Percentiles rank a stretch among this genome's conserved stretches.
These are phyloP conservation scores for Pseudomyrmex dendroicus DNA, from an alignment of 1,140 invertebrate genomes.

Conservation along the genomic window DNA sequence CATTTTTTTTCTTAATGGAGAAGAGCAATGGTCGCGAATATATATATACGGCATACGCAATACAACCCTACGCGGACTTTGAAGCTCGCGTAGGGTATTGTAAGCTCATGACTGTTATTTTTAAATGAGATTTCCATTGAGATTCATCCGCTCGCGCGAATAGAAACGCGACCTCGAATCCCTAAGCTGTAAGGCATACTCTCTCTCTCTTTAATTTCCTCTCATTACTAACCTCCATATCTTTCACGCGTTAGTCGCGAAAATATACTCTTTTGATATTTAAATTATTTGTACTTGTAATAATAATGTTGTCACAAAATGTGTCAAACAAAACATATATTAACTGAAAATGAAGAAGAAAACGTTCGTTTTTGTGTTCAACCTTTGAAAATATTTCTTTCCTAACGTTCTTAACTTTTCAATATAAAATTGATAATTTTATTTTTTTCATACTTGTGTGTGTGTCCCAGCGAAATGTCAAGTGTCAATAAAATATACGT, in stretches of 20 bases:
- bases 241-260: neutral
- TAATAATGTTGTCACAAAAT: no score
- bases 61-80: neutral
- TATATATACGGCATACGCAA: neutral
- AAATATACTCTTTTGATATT: neutral
- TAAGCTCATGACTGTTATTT: conserved; percentile 21
- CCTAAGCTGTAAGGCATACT: neutral
- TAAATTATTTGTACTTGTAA: neutral
- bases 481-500: no score
- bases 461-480: no score
- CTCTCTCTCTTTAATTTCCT: conserved; percentile 1
- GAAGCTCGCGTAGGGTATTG: neutral
- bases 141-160: conserved; percentile 3
- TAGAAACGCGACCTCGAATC: neutral
- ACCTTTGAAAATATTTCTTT: neutral
- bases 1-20: conserved; percentile 33
- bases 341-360: neutral
- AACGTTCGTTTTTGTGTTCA: neutral
- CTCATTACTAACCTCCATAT: neutral
- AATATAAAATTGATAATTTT: no score
- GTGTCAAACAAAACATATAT: no score
- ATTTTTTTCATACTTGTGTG: no score
- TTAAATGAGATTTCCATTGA: conserved; percentile 45
- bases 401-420: no score
- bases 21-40: conserved; percentile 20